Percentiles rank a stretch among this genome's conserved stretches.
Conservation (phyloP, 92 coral and sea anemone genomes). For the Siderastrea radians region DNA sequence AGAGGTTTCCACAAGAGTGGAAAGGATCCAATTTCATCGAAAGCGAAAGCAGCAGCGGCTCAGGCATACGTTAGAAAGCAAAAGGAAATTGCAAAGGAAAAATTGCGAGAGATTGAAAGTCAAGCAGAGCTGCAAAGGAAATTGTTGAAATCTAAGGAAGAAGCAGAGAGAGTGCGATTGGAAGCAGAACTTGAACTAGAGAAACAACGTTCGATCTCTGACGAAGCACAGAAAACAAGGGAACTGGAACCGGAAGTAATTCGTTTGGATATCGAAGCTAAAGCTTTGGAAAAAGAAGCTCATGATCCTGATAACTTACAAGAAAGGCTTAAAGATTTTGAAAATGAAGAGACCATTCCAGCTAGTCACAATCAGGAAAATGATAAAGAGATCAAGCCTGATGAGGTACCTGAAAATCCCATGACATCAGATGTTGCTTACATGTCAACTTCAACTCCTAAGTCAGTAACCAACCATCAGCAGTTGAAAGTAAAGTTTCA, state of each 20-base stretch:
- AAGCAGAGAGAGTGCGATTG: conserved; percentile 22
- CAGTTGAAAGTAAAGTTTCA: background rate
- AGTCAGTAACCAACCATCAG: background rate
- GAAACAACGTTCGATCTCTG: conserved; percentile 2
- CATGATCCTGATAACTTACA: background rate
- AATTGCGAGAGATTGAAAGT: background rate
- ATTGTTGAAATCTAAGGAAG: conserved; percentile 6
- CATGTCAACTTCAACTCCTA: background rate
- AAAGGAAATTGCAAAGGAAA: background rate
- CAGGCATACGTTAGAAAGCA: background rate
- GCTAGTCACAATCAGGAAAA: too few species aligned
- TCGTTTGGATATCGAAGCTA: conserved; percentile 17
- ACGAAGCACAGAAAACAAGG: background rate
- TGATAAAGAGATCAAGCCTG: too few species aligned
- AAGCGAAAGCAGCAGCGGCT: background rate
- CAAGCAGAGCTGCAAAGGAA: background rate
- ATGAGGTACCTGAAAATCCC: too few species aligned
- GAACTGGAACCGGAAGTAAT: conserved; percentile 42
- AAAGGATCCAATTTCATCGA: too few species aligned
- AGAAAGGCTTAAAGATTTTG: conserved; percentile 20
- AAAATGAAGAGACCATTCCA: background rate
- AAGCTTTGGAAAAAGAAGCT: conserved; percentile 4
- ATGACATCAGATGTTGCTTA: too few species aligned
- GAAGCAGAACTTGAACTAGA: conserved; percentile 24
- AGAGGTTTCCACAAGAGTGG: too few species aligned